A percentile compares a stretch with the other conserved stretches of the same genome.
Evolutionary conservation across 1,140 invertebrate species (phyloP).

Genomic region (Gryllus bimaculatus): DNA sequence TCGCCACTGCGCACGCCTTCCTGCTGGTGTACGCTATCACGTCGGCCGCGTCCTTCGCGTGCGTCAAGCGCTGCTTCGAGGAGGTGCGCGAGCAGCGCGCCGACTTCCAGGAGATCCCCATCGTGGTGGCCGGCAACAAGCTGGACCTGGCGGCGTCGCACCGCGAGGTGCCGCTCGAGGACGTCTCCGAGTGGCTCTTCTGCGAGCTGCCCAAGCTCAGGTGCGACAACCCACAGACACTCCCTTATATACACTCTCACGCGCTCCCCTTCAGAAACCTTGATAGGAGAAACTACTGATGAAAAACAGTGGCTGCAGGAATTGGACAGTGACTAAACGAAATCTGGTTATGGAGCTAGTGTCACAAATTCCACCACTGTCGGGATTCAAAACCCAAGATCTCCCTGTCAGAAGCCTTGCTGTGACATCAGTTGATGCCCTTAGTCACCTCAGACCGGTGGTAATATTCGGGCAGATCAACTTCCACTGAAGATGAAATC

Average conservation of each 20-base stretch:
- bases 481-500: too few relatives aligned
- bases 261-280: not conserved
- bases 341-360: too few relatives aligned
- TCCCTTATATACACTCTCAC: not conserved
- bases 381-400: too few relatives aligned
- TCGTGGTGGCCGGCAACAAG: slow-evolving; percentile 80
- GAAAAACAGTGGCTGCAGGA: too few relatives aligned
- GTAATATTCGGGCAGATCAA: too few relatives aligned
- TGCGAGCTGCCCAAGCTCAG: slow-evolving; percentile 62
- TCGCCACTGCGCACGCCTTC: slow-evolving; percentile 83
- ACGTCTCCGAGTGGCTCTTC: slow-evolving; percentile 70
- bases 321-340: too few relatives aligned
- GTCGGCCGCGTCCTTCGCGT: slow-evolving; percentile 60
- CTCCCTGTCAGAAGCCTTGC: too few relatives aligned
- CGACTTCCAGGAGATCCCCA: slow-evolving; percentile 72
- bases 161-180: slow-evolving; percentile 59
- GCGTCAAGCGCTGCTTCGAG: slow-evolving; percentile 70
- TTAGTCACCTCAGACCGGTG: too few relatives aligned
- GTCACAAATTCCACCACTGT: too few relatives aligned
- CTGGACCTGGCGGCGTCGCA: slow-evolving; percentile 55
- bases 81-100: slow-evolving; percentile 70
- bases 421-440: too few relatives aligned
- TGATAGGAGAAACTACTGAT: too few relatives aligned
- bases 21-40: slow-evolving; percentile 82
- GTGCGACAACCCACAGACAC: slow-evolving; percentile 31